phyloP scores from a whole-genome alignment of 2,113 vertebrate genomes.

The Chelonoidis abingdonii region DNA sequence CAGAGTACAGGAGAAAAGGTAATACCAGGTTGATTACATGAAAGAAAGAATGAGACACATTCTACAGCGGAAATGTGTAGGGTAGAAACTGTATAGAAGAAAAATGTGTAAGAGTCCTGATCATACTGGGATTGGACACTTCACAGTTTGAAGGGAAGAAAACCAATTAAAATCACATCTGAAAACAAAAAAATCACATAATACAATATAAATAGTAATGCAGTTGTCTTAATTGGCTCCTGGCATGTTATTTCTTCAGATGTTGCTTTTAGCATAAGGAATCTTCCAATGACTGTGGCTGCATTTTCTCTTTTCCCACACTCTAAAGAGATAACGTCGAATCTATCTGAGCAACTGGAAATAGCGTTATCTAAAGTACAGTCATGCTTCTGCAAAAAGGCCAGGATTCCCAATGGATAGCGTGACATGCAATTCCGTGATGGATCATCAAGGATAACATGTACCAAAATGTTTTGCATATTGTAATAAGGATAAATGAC shows the following conservation, averaged over 20 bases:
- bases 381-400: neutral
- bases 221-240: neutral
- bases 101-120: neutral
- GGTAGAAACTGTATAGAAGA: neutral
- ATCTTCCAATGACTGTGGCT: neutral
- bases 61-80: neutral
- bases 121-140: neutral
- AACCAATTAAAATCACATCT: neutral
- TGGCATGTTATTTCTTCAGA: neutral
- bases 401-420: neutral
- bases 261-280: neutral
- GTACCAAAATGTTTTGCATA: neutral
- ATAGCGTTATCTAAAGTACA: neutral
- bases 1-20: neutral
- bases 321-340: neutral
- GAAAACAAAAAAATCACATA: neutral
- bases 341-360: neutral
- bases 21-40: neutral
- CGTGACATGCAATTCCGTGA: neutral
- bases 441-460: neutral
- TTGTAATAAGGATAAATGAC: neutral
- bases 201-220: neutral
- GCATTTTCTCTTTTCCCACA: neutral
- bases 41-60: neutral
- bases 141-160: neutral